Base-by-base conservation (phyloP, 2,113 vertebrate genomes). In the Sorex fumeus region DNA sequence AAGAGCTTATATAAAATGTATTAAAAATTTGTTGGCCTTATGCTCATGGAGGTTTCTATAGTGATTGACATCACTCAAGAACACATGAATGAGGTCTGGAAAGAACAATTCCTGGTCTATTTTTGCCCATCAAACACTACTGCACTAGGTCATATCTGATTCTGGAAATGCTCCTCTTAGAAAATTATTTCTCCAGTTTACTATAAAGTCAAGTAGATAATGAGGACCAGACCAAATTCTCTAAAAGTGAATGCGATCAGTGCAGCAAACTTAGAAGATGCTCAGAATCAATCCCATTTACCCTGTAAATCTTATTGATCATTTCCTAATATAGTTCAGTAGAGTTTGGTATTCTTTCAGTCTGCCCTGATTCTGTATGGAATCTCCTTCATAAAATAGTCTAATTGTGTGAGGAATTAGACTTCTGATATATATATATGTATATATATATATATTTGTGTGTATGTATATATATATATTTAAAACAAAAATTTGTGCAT, bases 1-100 rank as follows among this genome's bases (percentile, higher is more conserved):
- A 67, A 71, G 16, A 78, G 43, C 25, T 64, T 80, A 34, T 69
- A 62, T 43, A 70, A 32, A 74, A 84, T 67, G 27, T 27, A 47
- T 11, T 57, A 15, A 66, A 81, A 77, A 69, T 86, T 60, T 36
- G 75, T 79, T 90, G 67, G 6, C 88, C 67, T 84, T 69, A 3
- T 75, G n/a, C 27, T 19, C 5, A 15, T 40, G 27, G 64, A 78
- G 36, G 11, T 82, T 72, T 86, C 82, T 71, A 0, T 77, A 86
- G 5, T 57, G 62, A 75, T 70, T 71, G 53, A 32, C 30, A 47
- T 87, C 8, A 27, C 28, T 90, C 64, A 71, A 87, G 16, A 60
- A 77, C 13, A 69, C 25, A 2, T 67, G n/a, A 83, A 60, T 82
- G 72, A 60, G 21, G 12, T 82, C 67, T 87, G n/a, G 64, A 72